phyloP scores from a whole-genome alignment of 2,113 vertebrate genomes.

The Hippocampus comes region DNA sequence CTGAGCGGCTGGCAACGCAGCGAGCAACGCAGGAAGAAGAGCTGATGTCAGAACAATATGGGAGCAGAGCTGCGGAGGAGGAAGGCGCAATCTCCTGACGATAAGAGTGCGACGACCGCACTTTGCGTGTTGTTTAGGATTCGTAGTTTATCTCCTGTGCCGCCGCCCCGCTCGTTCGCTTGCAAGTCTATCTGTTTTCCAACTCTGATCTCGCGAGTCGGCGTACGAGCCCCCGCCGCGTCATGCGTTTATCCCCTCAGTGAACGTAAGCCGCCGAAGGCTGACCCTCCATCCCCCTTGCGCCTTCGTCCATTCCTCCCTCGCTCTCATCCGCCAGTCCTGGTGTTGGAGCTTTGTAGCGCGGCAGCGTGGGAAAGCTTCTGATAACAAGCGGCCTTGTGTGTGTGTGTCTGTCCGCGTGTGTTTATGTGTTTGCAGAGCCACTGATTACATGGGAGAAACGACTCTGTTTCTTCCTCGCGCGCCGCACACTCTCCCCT shows the following conservation, averaged over 20 bases:
- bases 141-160: slow-evolving; percentile 39
- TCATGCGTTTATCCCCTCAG: slow-evolving; percentile 63
- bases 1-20: slow-evolving; percentile 49
- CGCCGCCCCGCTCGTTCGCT: too few relatives aligned
- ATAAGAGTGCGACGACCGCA: slow-evolving; percentile 30
- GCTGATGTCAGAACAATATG: slow-evolving; percentile 55
- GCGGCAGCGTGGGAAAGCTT: slow-evolving; percentile 71
- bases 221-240: slow-evolving; percentile 54
- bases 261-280: slow-evolving; percentile 61
- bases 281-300: slow-evolving; percentile 65
- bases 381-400: slow-evolving; percentile 64
- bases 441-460: slow-evolving; percentile 62
- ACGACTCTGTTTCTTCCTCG: slow-evolving; percentile 51
- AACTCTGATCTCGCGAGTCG: slow-evolving; percentile 51
- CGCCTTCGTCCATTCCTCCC: slow-evolving; percentile 57
- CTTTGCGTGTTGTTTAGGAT: slow-evolving; percentile 35
- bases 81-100: slow-evolving; percentile 37
- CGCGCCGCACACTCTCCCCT: slow-evolving; percentile 32
- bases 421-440: slow-evolving; percentile 57
- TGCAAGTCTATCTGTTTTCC: too few relatives aligned
- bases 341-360: slow-evolving; percentile 63
- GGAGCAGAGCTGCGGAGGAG: slow-evolving; percentile 61
- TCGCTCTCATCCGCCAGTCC: slow-evolving; percentile 58
- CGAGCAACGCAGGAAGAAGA: slow-evolving; percentile 41
- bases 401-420: slow-evolving; percentile 41